Evolutionary conservation across 2,113 vertebrate genomes (phyloP).

Genomic region (Alces alces): DNA sequence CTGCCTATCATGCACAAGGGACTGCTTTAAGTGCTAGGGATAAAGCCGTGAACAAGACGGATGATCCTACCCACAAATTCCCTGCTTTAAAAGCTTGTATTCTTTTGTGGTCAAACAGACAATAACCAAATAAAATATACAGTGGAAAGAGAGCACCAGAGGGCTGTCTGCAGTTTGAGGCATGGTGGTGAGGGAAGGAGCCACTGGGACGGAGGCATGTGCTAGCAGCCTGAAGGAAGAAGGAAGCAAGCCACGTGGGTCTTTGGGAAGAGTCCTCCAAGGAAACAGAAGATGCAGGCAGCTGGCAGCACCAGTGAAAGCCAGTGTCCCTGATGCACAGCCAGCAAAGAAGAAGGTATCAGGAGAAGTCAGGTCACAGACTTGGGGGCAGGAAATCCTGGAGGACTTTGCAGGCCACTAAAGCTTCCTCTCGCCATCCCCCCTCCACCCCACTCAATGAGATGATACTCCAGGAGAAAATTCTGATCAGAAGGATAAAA

Average conservation of each 20-base stretch:
- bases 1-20: not conserved
- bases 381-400: not conserved
- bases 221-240: not conserved
- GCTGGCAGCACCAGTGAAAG: not conserved
- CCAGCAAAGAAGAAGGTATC: not conserved
- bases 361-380: not conserved
- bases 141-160: not conserved
- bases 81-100: not conserved
- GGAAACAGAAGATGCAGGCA: not conserved
- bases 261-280: not conserved
- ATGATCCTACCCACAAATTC: not conserved
- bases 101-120: not conserved
- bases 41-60: not conserved
- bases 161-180: not conserved
- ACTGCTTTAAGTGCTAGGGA: not conserved
- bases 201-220: not conserved
- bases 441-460: not conserved
- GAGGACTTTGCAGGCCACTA: slow-evolving; percentile 38
- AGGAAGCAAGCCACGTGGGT: not conserved
- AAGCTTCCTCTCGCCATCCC: not conserved
- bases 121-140: not conserved
- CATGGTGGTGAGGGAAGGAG: not conserved
- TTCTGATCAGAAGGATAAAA: slow-evolving; percentile 9
- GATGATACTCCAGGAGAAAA: slow-evolving; percentile 49
- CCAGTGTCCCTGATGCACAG: not conserved